Conservation (phyloP, 2,113 vertebrate genomes). For the Petroica traversi region DNA sequence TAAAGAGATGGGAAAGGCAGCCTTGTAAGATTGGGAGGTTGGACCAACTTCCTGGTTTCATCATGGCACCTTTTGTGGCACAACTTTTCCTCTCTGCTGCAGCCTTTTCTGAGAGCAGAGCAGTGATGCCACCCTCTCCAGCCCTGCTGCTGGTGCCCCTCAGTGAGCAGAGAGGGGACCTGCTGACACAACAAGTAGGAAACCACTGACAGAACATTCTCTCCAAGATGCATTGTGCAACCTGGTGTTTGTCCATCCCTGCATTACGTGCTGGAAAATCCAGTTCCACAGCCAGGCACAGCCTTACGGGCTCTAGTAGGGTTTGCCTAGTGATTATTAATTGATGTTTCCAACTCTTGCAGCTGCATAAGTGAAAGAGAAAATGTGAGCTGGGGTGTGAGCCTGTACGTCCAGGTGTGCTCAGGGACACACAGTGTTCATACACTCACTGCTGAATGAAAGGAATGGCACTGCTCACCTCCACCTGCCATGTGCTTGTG, state of each 20-base stretch:
- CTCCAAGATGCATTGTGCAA: not conserved
- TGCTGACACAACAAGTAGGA: not conserved
- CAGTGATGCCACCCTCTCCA: not conserved
- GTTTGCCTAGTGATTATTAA: not conserved
- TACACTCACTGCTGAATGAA: not conserved
- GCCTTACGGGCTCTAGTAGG: not conserved
- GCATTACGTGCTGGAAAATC: not conserved
- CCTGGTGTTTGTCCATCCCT: fast-evolving
- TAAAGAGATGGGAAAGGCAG: not conserved
- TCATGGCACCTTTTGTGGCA: not conserved
- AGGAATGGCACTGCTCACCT: not conserved
- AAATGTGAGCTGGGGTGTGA: not conserved
- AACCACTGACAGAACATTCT: not conserved
- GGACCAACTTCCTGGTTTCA: not conserved
- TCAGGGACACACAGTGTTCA: not conserved
- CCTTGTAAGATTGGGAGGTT: not conserved
- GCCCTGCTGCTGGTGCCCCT: not conserved
- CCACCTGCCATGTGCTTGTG: not conserved
- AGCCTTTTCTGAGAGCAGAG: not conserved
- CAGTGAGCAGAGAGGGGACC: not conserved
- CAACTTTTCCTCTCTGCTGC: not conserved
- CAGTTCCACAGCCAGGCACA: not conserved
- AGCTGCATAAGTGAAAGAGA: not conserved
- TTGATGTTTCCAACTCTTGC: not conserved
- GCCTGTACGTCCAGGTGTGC: not conserved